Conservation (phyloP, 2,888 invertebrate species). For the Xestoiulus laeticollis region DNA sequence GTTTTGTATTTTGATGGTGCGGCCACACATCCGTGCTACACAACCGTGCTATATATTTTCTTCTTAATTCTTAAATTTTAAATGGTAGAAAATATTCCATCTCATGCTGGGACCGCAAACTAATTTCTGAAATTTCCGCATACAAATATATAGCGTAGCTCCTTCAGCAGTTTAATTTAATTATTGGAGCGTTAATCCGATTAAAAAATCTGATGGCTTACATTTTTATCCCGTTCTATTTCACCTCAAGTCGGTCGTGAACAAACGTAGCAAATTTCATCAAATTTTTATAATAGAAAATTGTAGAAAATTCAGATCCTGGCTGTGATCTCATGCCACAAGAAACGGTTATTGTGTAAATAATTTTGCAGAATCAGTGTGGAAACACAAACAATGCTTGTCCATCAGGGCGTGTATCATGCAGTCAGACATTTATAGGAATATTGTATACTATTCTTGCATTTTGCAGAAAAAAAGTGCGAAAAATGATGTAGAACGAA, state of each 20-base stretch:
- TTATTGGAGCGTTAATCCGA: slow-evolving; percentile 23
- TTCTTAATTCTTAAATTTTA: background rate
- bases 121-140: background rate
- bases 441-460: background rate
- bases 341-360: background rate
- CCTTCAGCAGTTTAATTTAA: background rate
- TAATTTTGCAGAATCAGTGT: background rate
- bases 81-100: no score
- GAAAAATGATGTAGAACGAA: slow-evolving; percentile 13
- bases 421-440: background rate
- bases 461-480: background rate
- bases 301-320: background rate
- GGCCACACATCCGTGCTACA: no score
- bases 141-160: background rate
- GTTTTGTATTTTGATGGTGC: no score
- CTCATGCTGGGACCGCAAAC: background rate
- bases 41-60: no score
- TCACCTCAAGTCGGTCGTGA: background rate
- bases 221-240: slow-evolving; percentile 19
- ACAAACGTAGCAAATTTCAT: background rate
- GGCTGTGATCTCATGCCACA: background rate
- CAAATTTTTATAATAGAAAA: background rate
- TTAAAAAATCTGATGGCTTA: background rate
- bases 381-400: background rate
- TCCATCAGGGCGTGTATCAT: background rate